Evolutionary conservation across 2,888 invertebrate genomes (phyloP), one percentile per base, ranked within the genome.

Genomic region (Phalera bucephala): DNA sequence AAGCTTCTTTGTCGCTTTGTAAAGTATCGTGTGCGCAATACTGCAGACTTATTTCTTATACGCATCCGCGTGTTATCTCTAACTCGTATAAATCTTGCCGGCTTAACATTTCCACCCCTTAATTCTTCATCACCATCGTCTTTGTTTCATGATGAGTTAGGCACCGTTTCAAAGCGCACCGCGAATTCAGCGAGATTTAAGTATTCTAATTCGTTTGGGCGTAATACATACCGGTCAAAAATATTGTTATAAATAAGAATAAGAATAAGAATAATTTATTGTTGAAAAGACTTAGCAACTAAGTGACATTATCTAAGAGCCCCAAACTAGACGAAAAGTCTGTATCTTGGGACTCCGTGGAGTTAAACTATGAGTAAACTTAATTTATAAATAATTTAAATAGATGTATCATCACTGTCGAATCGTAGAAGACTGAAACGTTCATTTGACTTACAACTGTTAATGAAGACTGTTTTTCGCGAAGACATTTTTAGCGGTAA

Each of bases 131-230:
- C 57, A 3, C 52, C 58, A 19, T 59, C 33, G 2, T 58, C 58
- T 5, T 63, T 52, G 0, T 10, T 15, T 55, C 57, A 59, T 9
- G 28, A 11, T 7, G 38, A 1, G 21, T 31, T 52, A 13, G 52
- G 47, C 0, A 61, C 39, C 0, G 46, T 55, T 47, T 65, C 60
- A 42, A 13, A 64, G 7, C 53, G 52, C 1, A 66, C 52, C 1
- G 62, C 53, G 45, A 64, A 66, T 55, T 64, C 60, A 0, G 59
- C 63, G 0, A 65, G 30, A 15, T 61, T 65, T 42, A 56, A 9
- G 3, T 62, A 5, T 8, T 60, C 50, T 1, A 60, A 32, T 0
- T 52, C 39, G 23, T 51, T 10, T 13, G 55, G 57, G 0, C 54
- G 20, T 37, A 33, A 12, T 11, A 35, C 11, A 15, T 63, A 59